Conservation (phyloP, 2,888 invertebrate genomes). For the Tyria jacobaeae region DNA sequence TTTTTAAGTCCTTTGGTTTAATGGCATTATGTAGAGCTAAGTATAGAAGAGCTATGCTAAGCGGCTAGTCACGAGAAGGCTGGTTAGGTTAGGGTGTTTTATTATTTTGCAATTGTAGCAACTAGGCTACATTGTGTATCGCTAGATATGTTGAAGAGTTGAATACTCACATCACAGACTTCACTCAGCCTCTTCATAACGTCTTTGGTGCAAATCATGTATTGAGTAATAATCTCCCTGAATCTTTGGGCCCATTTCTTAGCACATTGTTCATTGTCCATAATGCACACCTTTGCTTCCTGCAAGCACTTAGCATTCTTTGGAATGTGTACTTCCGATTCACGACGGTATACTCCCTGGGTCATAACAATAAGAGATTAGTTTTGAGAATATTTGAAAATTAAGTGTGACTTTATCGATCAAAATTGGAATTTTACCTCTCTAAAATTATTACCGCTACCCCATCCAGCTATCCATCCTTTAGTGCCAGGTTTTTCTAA, state of each 20-base stretch:
- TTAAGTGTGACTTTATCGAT: neutral
- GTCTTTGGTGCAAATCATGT: slow-evolving; percentile 82
- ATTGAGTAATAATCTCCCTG: slow-evolving; percentile 74
- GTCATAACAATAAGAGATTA: slow-evolving; percentile 9
- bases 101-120: too few species aligned
- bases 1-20: too few species aligned
- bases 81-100: too few species aligned
- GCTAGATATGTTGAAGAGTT: too few species aligned
- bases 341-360: slow-evolving; percentile 78
- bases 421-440: slow-evolving; percentile 61
- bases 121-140: too few species aligned
- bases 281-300: slow-evolving; percentile 80
- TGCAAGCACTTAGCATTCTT: slow-evolving; percentile 74
- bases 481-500: slow-evolving; percentile 79
- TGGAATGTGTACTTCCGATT: slow-evolving; percentile 60
- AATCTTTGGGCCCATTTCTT: slow-evolving; percentile 81
- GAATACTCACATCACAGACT: slow-evolving; percentile 72
- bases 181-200: slow-evolving; percentile 79
- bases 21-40: too few species aligned
- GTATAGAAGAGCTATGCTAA: too few species aligned
- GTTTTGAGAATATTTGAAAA: neutral
- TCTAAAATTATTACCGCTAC: slow-evolving; percentile 79
- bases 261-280: slow-evolving; percentile 81
- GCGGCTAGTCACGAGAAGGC: too few species aligned
- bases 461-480: slow-evolving; percentile 79